phyloP scores from a whole-genome alignment of 1,140 invertebrate species.

The Portunus trituberculatus region DNA sequence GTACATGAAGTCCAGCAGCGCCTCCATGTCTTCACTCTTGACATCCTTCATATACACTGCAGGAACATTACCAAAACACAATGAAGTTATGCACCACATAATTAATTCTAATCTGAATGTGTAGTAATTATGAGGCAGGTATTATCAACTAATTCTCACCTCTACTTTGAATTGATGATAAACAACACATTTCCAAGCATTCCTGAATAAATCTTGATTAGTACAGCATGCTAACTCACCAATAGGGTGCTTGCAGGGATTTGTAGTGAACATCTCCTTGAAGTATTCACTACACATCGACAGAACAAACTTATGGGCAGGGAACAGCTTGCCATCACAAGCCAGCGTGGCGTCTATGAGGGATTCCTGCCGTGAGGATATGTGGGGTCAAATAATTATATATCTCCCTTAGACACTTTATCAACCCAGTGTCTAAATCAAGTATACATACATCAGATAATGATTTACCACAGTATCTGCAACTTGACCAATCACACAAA shows the following conservation, averaged over 20 bases:
- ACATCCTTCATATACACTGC: constrained; percentile 92
- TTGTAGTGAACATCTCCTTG: constrained; percentile 77
- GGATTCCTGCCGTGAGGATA: constrained; percentile 61
- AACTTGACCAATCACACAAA: neutral
- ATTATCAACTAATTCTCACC: no score
- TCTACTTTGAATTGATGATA: no score
- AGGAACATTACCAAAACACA: neutral
- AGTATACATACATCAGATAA: neutral
- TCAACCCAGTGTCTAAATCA: neutral
- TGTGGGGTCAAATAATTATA: neutral
- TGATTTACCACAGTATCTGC: neutral
- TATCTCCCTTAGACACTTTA: neutral
- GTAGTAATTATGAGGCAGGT: neutral
- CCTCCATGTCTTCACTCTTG: constrained; percentile 92
- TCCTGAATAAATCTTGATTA: no score
- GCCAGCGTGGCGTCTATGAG: constrained; percentile 76
- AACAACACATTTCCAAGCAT: no score
- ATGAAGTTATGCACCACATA: neutral
- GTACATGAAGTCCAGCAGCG: constrained; percentile 95
- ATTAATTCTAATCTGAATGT: neutral
- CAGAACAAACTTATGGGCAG: constrained; percentile 77
- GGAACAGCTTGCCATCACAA: constrained; percentile 75
- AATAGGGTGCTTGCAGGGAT: constrained; percentile 77
- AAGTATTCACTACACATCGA: constrained; percentile 77
- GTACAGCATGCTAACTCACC: constrained; percentile 57